Conservation (phyloP, 2,113 vertebrate species). For the Craseonycteris thonglongyai region DNA sequence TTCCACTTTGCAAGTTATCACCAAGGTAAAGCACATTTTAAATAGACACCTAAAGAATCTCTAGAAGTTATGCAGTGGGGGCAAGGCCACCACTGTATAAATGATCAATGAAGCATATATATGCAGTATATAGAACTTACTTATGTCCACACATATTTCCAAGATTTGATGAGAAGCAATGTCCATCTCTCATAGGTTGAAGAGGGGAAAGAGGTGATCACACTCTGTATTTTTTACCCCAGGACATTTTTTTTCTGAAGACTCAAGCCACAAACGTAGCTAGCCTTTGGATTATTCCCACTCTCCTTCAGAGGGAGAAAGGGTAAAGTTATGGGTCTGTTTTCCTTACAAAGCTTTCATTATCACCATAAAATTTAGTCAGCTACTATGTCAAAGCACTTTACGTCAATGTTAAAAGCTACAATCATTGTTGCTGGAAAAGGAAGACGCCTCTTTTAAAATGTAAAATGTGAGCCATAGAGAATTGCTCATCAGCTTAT, state of each 20-base stretch:
- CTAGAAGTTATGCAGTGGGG: background rate
- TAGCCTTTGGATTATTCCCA: background rate
- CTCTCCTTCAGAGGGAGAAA: background rate
- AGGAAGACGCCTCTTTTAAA: constrained; percentile 8
- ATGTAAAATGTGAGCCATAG: background rate
- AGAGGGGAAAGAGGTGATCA: background rate
- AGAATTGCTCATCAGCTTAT: background rate
- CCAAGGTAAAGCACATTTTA: background rate
- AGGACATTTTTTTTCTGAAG: background rate
- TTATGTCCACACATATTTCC: background rate
- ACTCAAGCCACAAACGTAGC: background rate
- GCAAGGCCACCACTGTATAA: background rate
- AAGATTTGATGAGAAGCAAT: background rate
- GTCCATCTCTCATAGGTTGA: background rate
- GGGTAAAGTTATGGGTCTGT: background rate
- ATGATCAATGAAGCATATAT: background rate
- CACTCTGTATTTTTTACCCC: background rate
- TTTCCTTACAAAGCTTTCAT: constrained; percentile 34
- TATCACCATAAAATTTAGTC: constrained; percentile 18
- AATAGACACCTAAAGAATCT: background rate
- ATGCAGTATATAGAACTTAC: background rate
- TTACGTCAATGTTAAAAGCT: background rate
- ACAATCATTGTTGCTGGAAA: background rate
- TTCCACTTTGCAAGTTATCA: background rate
- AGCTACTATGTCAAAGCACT: constrained; percentile 4